Percentiles rank a stretch among this genome's conserved stretches.
Evolutionary conservation across 2,113 vertebrate genomes (phyloP).

Genomic region (Ursus arctos): DNA sequence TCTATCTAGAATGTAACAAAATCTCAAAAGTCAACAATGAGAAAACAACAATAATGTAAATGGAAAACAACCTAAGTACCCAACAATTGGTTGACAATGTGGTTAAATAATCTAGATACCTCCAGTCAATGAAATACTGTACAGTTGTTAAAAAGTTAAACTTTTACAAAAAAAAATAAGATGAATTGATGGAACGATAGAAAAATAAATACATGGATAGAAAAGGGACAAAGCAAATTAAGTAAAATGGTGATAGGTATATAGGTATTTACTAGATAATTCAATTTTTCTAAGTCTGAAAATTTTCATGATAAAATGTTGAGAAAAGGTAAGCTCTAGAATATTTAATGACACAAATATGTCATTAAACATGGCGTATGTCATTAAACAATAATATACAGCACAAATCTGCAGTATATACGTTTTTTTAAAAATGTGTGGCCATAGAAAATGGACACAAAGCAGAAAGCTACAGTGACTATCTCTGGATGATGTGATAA

Average conservation of each 20-base stretch:
- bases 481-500: not conserved
- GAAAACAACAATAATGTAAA: not conserved
- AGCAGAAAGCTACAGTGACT: not conserved
- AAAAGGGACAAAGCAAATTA: not conserved
- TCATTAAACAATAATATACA: too few species aligned
- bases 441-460: not conserved
- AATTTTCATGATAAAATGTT: not conserved
- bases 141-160: not conserved
- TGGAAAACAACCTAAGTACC: not conserved
- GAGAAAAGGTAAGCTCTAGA: not conserved
- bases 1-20: not conserved
- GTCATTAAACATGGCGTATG: not conserved
- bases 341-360: not conserved
- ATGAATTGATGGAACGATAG: not conserved
- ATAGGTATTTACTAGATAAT: not conserved
- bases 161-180: not conserved
- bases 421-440: too few species aligned
- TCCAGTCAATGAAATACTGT: not conserved
- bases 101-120: not conserved
- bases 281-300: not conserved
- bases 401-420: not conserved
- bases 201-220: not conserved
- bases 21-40: not conserved
- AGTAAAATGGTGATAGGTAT: not conserved
- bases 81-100: not conserved